phyloP scores from a whole-genome alignment of 1,140 invertebrate genomes.

The Octopus sinensis region DNA sequence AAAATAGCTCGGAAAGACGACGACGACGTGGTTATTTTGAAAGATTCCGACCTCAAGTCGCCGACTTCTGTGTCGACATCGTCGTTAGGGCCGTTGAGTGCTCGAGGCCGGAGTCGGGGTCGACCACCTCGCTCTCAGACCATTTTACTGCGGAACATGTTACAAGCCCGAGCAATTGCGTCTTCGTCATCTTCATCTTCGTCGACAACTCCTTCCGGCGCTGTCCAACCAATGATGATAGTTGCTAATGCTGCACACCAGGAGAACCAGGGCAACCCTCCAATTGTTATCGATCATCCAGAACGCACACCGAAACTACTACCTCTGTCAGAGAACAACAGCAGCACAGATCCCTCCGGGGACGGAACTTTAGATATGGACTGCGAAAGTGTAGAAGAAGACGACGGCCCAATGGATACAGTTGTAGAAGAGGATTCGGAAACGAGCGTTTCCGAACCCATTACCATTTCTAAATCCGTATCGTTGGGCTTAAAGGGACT shows the following conservation, averaged over 20 bases:
- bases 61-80: not conserved
- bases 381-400: slow-evolving; percentile 9
- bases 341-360: not conserved
- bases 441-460: not conserved
- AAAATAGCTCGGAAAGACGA: not conserved
- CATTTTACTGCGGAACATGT: slow-evolving; percentile 4
- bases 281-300: not conserved
- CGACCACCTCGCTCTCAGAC: not conserved
- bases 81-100: not conserved
- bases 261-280: not conserved
- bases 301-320: not conserved
- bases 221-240: not conserved
- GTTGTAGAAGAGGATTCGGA: slow-evolving; percentile 9
- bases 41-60: not conserved
- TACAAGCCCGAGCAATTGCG: not conserved
- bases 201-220: not conserved
- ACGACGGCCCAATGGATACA: not conserved
- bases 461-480: not conserved
- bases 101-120: not conserved
- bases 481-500: not conserved
- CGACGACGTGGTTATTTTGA: not conserved
- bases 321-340: not conserved
- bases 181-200: not conserved
- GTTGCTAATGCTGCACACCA: not conserved
- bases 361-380: not conserved